Base-by-base conservation (phyloP, 2,888 invertebrate genomes). In the Harmothoe impar region DNA sequence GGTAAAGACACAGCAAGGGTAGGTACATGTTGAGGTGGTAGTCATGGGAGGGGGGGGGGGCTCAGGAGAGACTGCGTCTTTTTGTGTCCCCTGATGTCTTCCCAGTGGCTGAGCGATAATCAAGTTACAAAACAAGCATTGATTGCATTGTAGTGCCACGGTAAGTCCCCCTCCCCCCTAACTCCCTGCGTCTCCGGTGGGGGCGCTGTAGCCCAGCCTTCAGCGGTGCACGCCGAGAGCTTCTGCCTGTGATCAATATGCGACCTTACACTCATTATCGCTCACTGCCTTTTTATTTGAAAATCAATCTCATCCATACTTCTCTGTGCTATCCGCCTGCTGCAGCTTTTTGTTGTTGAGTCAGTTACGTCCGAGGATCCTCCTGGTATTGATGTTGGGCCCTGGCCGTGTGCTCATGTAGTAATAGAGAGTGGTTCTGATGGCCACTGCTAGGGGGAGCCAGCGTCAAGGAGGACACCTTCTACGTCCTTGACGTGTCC, bases 181-280 rank as follows among this genome's bases (percentile, higher is more conserved):
- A 20, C 62, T 15, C 3, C 15, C 62, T n/a, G 12, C n/a, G 7
- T n/a, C 15, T 62, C 62, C 43, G 43, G 3, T n/a, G n/a, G 3
- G 3, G 62, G 23, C 23, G 62, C 62, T n/a, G 62, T 62, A 31
- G n/a, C 77, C 77, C 25, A 77, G 77, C 31, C 33, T n/a, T 43
- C 81, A 17, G 25, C 81, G 10, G 43, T 43, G 35, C 43, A 20
- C 23, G 23, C 35, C 7, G n/a, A 20, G 20, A 62, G 31, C 23
- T n/a, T 62, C 62, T 62, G 62, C 62, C 7, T 25, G 72, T 81
- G 81, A 43, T 81, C 43, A 81, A 81, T 81, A 43, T 43, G 43
- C n/a, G 81, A 43, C 81, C 35, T 81, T 81, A 43, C 81, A 33
- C 43, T 81, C 81, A 81, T 81, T 81, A 81, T 81, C 81, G 81